These are phyloP conservation scores for Drosophila fulvimacula DNA, from an alignment of 2,888 invertebrate genomes.

Conservation along the genomic window DNA sequence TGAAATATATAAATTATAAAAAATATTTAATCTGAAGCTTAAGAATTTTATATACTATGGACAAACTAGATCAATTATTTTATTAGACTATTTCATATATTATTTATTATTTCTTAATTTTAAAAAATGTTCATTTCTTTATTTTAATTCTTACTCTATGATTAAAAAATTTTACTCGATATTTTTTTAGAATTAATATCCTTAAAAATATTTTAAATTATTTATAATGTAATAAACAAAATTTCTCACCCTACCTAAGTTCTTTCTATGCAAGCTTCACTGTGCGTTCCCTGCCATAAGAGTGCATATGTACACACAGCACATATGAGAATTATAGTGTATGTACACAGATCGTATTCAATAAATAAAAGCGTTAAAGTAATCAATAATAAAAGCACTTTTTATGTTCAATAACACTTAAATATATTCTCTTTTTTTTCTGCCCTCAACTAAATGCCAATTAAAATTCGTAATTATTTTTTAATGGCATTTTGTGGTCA, in stretches of 20 bases:
- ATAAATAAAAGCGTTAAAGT: slow-evolving; percentile 55
- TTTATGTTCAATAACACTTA: slow-evolving; percentile 67
- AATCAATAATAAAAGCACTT: slow-evolving; percentile 61
- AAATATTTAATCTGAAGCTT: no score
- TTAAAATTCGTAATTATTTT: slow-evolving; percentile 79
- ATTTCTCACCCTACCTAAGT: background rate
- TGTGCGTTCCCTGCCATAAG: slow-evolving; percentile 7
- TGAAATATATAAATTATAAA: no score
- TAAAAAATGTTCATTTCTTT: no score
- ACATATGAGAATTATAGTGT: background rate
- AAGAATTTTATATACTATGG: no score
- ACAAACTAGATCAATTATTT: no score
- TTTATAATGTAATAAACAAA: no score
- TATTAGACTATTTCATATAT: no score
- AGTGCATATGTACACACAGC: background rate
- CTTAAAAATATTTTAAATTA: no score
- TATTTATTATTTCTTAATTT: no score
- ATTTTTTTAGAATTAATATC: no score
- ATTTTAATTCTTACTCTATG: no score
- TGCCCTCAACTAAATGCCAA: slow-evolving; percentile 70
- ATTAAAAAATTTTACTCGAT: no score
- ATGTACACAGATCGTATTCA: background rate
- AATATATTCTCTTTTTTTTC: slow-evolving; percentile 59
- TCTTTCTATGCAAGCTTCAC: slow-evolving; percentile 5
- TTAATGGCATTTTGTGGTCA: slow-evolving; percentile 80